phyloP scores from a whole-genome alignment of 2,888 invertebrate genomes.

The Heteropelma amictum region DNA sequence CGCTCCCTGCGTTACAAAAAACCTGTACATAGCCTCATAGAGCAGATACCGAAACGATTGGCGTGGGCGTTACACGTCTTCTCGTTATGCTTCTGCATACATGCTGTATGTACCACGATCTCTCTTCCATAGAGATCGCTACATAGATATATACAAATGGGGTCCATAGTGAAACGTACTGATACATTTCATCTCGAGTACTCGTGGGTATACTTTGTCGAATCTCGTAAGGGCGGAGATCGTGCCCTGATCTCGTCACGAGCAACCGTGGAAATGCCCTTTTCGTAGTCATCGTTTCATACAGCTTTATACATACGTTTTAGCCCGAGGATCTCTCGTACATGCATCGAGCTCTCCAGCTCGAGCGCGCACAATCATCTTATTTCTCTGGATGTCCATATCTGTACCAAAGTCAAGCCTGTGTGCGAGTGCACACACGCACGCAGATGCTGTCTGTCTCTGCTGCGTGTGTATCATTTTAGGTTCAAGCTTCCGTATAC shows the following conservation, averaged over 20 bases:
- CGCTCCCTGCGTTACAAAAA: slow-evolving; percentile 19
- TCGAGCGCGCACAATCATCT: slow-evolving; percentile 9
- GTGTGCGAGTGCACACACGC: not conserved
- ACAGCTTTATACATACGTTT: too few relatives aligned
- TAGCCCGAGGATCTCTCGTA: slow-evolving; percentile 4
- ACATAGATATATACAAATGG: slow-evolving; percentile 25
- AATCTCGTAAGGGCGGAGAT: not conserved
- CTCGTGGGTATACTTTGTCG: too few relatives aligned
- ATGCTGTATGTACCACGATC: slow-evolving; percentile 38
- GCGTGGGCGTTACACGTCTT: slow-evolving; percentile 66
- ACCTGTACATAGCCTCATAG: slow-evolving; percentile 34
- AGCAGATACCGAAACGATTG: slow-evolving; percentile 61
- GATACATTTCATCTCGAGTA: not conserved
- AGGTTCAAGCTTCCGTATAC: slow-evolving; percentile 10
- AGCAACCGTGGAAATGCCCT: not conserved
- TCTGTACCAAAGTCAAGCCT: slow-evolving; percentile 2
- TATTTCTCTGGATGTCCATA: not conserved
- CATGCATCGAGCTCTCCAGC: slow-evolving; percentile 18
- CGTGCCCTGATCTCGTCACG: not conserved
- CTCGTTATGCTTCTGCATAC: slow-evolving; percentile 60
- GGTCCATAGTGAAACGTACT: too few relatives aligned
- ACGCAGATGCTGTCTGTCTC: not conserved
- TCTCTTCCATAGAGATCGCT: slow-evolving; percentile 41
- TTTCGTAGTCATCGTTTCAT: too few relatives aligned
- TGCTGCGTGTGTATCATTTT: not conserved